Base-by-base conservation (phyloP, 1,140 invertebrate species). In the Ceratitis capitata region DNA sequence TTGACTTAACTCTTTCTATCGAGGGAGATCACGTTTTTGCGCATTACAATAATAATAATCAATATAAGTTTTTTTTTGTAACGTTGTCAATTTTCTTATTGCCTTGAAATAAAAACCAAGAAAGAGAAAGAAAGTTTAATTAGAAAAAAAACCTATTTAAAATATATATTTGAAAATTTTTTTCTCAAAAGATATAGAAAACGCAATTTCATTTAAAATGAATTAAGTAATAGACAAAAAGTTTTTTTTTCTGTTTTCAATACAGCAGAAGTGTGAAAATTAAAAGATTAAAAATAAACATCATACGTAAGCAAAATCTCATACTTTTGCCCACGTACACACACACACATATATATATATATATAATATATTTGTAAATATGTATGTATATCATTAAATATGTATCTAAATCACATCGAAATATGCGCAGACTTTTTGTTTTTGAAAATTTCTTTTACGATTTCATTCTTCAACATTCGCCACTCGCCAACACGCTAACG, bases 221-320 rank as follows among this genome's bases (percentile, higher is more conserved):
- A 78, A 78, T 45, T 78, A 45, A 26, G 69, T 47, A 78, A 78
- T 39, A 45, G 23, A 69, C 32, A n/a, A 45, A 78, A 42, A 47
- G 4, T 5, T 19, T 51, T 56, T 56, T 56, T 26, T 19, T 78
- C 23, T 56, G 19, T 26, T 19, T 78, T 42, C 26, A 78, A 45
- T 78, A 26, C 45, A 78, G n/a, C 23, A 78, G n/a, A 78, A 35
- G 69, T 78, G 69, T 78, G 69, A 78, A 45, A 7, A 78, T 78
- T 23, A 78, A 78, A 78, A 47, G 69, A 45, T 78, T 78, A 45
- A 78, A 78, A 78, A 78, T 78, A 78, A 45, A 23, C 12, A 45
- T 35, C 39, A 78, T 45, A 78, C 39, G 69, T 78, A 23, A 45
- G 69, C 39, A 78, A 32, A 39, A 39, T 69, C n/a, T 39, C 16